Evolutionary conservation across 2,888 invertebrate genomes (phyloP).

Genomic region (Sepioteuthis lessoniana): DNA sequence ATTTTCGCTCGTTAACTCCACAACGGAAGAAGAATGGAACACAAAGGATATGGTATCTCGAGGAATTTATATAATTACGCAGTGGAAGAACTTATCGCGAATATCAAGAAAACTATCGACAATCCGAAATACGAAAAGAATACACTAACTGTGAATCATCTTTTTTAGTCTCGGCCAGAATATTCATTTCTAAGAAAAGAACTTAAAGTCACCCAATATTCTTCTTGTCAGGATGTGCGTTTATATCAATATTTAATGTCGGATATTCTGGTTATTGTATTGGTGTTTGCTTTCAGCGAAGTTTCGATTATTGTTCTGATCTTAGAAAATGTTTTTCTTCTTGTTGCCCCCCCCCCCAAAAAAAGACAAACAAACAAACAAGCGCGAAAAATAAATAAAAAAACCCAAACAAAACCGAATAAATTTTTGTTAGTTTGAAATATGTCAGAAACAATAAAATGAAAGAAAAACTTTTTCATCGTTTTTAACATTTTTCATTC

Average conservation of each 20-base stretch:
- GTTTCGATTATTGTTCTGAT: neutral
- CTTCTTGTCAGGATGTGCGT: conserved; percentile 56
- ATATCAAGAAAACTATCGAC: neutral
- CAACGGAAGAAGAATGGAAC: neutral
- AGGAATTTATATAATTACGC: neutral
- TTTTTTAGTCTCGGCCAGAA: conserved; percentile 35
- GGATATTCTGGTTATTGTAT: conserved; percentile 46
- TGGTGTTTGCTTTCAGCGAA: neutral
- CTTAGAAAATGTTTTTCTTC: neutral
- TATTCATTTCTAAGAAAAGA: conserved; percentile 24
- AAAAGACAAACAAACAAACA: neutral
- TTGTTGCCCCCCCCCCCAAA: neutral
- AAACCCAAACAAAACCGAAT: too few relatives aligned
- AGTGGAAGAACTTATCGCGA: neutral
- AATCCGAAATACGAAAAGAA: conserved; percentile 44
- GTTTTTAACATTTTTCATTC: too few relatives aligned
- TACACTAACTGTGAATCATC: neutral
- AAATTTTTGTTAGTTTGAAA: too few relatives aligned
- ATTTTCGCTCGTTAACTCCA: too few relatives aligned
- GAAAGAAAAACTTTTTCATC: too few relatives aligned
- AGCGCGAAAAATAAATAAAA: too few relatives aligned
- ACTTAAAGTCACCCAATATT: conserved; percentile 58
- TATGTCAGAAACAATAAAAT: too few relatives aligned
- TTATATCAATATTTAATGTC: conserved; percentile 60
- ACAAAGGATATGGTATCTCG: neutral